A percentile compares a stretch with the other conserved stretches of the same genome.
These are phyloP conservation scores for Zophobas morio DNA, from an alignment of 1,140 invertebrate species.

Conservation along the genomic window DNA sequence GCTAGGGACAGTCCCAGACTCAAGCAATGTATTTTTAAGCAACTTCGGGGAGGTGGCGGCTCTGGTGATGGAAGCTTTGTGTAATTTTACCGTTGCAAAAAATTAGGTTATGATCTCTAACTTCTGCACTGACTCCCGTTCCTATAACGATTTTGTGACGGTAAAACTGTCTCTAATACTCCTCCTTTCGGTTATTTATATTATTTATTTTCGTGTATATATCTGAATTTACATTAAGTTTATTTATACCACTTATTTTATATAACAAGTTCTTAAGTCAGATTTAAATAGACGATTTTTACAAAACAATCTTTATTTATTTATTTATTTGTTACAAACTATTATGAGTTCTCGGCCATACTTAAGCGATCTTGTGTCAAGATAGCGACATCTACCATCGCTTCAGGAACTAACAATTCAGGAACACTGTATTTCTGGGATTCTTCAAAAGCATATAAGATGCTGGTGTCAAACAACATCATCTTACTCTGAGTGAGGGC, in stretches of 20 bases:
- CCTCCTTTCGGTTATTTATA: slow-evolving; percentile 51
- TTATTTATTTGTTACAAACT: slow-evolving; percentile 40
- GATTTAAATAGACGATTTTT: slow-evolving; percentile 33
- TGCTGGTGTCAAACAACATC: slow-evolving; percentile 93
- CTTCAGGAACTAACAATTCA: slow-evolving; percentile 86
- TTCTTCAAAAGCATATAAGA: slow-evolving; percentile 92
- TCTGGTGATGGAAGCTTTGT: slow-evolving; percentile 39
- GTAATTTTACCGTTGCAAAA: slow-evolving; percentile 60
- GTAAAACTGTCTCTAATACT: slow-evolving; percentile 51
- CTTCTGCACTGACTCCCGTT: slow-evolving; percentile 45
- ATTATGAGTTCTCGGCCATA: slow-evolving; percentile 59
- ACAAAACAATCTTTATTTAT: slow-evolving; percentile 18
- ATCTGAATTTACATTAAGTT: slow-evolving; percentile 43
- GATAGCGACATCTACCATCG: slow-evolving; percentile 84
- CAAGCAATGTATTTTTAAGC: slow-evolving; percentile 48
- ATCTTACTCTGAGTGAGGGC: slow-evolving; percentile 89
- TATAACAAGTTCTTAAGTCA: slow-evolving; percentile 34
- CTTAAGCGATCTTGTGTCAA: slow-evolving; percentile 77
- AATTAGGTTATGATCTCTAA: slow-evolving; percentile 28
- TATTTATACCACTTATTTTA: slow-evolving; percentile 44
- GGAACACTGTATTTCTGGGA: slow-evolving; percentile 86
- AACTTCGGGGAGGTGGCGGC: slow-evolving; percentile 44
- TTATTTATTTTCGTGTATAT: slow-evolving; percentile 58
- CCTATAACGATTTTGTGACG: slow-evolving; percentile 56
- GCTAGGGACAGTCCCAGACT: slow-evolving; percentile 43